Evolutionary conservation across 2,113 vertebrate species (phyloP), one percentile per base, ranked within the genome.

Genomic region (Tachysurus vachellii): DNA sequence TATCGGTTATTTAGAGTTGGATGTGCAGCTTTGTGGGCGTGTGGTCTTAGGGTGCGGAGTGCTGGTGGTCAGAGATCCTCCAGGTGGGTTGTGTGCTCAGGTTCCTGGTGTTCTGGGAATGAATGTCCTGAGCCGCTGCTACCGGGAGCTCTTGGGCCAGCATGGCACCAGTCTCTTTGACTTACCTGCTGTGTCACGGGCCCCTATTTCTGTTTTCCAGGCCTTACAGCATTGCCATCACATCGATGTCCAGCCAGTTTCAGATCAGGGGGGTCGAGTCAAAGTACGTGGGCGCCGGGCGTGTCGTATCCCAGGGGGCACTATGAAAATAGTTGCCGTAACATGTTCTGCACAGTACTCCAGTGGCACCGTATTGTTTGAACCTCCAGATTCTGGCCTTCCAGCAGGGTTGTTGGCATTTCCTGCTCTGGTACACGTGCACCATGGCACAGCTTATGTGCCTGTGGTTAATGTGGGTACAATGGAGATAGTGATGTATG

Each of bases 371-470:
- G 8, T 53, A 0, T 5, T 89, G 2, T 85, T 85, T 80, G 83
- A 89, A 16, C 85, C 81, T 13, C 11, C 1, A 7, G 56, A 85
- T 0, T 31, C 53, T 7, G 70, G 80, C 0, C 14, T 90, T 4
- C 75, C 87, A 6, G 66, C 50, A 19, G 85, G 86, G 14, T 5
- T 91, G n/a, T 16, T 89, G 9, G 86, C 68, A 2, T 86, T 61
- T 2, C 47, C 80, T 0, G 44, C 82, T 19, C 54, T 88, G 23
- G 76, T 90, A 2, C n/a, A 17, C 2, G 36, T 82, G 13, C 23
- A 4, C 0, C 0, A 47, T n/a, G 89, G 82, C 1, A 80, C 56
- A 1, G 56, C 73, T 14, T 77, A 81, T 2, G 23, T 87, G 10
- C 81, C 68, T 0, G 14, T 90, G 3, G 59, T 88, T 14, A 90